phyloP scores from a whole-genome alignment of 2,888 invertebrate species.

The Saturnia japonica region DNA sequence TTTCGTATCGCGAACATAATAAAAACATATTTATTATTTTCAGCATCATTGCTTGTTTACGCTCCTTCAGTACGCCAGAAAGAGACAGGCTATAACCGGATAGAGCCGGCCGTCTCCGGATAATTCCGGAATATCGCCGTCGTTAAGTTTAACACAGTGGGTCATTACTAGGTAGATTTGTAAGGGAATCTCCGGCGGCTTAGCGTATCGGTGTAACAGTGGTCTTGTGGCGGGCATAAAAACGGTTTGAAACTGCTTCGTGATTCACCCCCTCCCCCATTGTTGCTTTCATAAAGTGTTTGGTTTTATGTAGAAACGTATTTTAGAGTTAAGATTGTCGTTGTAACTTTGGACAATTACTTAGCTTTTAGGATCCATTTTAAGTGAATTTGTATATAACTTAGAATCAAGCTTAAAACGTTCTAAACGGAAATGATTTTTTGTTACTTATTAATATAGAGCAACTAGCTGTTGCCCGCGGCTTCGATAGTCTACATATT shows the following conservation, averaged over 20 bases:
- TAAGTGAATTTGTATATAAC: not conserved
- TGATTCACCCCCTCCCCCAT: constrained; percentile 28
- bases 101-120: constrained; percentile 25
- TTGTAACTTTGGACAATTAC: not conserved
- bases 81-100: constrained; percentile 14
- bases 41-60: constrained; percentile 7
- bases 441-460: not conserved
- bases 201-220: constrained; percentile 23
- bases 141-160: constrained; percentile 32
- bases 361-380: not conserved
- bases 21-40: constrained; percentile 8
- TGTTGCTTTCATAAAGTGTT: constrained; percentile 19
- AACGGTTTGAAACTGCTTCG: constrained; percentile 20
- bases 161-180: constrained; percentile 40
- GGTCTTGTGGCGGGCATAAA: constrained; percentile 30
- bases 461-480: too few species aligned
- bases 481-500: too few species aligned
- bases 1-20: not conserved
- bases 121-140: constrained; percentile 32
- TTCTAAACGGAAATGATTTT: not conserved
- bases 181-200: constrained; percentile 29
- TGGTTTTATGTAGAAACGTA: constrained; percentile 5
- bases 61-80: not conserved
- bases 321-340: constrained; percentile 14
- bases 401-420: not conserved